A percentile compares a stretch with the other conserved stretches of the same genome.
phyloP scores from a whole-genome alignment of 2,888 invertebrate genomes.

The Dicyrtomina minuta region DNA sequence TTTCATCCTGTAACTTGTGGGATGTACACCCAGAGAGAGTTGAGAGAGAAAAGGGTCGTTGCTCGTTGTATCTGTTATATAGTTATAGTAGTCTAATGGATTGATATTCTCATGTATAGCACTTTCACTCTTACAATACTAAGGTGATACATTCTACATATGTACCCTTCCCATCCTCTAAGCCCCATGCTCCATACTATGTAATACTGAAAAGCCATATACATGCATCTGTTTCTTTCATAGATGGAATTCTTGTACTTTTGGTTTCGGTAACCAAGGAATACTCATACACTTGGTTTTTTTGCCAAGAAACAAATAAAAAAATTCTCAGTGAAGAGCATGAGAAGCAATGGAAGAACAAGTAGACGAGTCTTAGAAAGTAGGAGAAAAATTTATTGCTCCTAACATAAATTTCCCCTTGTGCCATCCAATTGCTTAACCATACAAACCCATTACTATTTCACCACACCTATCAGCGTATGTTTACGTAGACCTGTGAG shows the following conservation, averaged over 20 bases:
- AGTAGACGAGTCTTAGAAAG: background rate
- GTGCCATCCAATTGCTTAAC: conserved; percentile 36
- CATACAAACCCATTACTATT: conserved; percentile 32
- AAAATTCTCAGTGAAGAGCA: background rate
- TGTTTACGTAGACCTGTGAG: conserved; percentile 9
- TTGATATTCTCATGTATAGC: no score
- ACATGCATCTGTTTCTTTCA: background rate
- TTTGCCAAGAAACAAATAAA: conserved; percentile 2
- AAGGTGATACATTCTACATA: no score
- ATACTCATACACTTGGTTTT: no score
- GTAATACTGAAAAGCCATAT: no score
- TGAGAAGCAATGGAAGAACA: conserved; percentile 1
- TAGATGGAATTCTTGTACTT: background rate
- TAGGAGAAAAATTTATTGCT: conserved; percentile 32
- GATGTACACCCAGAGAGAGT: no score
- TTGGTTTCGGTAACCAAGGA: background rate
- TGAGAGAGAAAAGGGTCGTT: no score
- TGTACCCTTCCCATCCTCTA: no score
- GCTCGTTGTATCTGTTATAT: no score
- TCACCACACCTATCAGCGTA: conserved; percentile 29
- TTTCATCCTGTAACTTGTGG: background rate
- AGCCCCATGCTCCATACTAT: no score
- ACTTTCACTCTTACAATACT: no score
- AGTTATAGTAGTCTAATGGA: background rate
- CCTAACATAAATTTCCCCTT: conserved; percentile 35